Evolutionary conservation across 2,888 invertebrate genomes (phyloP).

Genomic region (Caenorhabditis auriculariae): DNA sequence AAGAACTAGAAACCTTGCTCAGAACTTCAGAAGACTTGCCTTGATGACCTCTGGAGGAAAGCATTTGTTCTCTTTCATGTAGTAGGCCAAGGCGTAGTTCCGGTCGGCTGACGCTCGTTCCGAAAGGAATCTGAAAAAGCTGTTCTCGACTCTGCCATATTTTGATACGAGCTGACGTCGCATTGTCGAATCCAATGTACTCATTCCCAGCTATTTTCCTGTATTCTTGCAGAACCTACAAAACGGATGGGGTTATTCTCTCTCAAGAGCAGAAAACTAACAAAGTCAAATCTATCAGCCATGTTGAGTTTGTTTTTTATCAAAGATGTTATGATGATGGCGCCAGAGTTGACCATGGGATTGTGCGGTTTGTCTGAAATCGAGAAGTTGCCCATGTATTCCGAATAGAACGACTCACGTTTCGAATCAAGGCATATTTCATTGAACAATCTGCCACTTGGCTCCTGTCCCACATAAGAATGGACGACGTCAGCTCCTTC

Average conservation of each 20-base stretch:
- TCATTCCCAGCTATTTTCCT: slow-evolving; percentile 80
- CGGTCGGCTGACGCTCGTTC: slow-evolving; percentile 93
- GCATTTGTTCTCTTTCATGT: slow-evolving; percentile 85
- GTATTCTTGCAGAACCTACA: slow-evolving; percentile 59
- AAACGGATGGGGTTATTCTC: neutral
- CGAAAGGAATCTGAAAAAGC: slow-evolving; percentile 90
- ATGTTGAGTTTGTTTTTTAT: slow-evolving; percentile 63
- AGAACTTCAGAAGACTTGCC: slow-evolving; percentile 76
- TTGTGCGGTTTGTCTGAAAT: slow-evolving; percentile 92
- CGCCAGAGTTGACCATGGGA: slow-evolving; percentile 97
- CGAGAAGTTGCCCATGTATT: neutral
- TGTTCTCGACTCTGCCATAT: too few species aligned
- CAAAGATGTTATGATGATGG: slow-evolving; percentile 86
- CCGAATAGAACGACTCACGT: too few species aligned
- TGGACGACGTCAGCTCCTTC: slow-evolving; percentile 50
- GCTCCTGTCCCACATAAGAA: slow-evolving; percentile 50
- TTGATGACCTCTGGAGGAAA: slow-evolving; percentile 51
- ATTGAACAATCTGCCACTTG: slow-evolving; percentile 49
- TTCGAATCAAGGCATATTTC: slow-evolving; percentile 50
- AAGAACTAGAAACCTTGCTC: neutral
- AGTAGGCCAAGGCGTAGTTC: slow-evolving; percentile 93
- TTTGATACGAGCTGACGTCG: slow-evolving; percentile 74
- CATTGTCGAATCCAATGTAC: slow-evolving; percentile 85
- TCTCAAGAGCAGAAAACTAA: slow-evolving; percentile 10
- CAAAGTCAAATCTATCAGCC: slow-evolving; percentile 66